Conservation (phyloP, 2,113 vertebrate genomes). For the Podiceps cristatus region DNA sequence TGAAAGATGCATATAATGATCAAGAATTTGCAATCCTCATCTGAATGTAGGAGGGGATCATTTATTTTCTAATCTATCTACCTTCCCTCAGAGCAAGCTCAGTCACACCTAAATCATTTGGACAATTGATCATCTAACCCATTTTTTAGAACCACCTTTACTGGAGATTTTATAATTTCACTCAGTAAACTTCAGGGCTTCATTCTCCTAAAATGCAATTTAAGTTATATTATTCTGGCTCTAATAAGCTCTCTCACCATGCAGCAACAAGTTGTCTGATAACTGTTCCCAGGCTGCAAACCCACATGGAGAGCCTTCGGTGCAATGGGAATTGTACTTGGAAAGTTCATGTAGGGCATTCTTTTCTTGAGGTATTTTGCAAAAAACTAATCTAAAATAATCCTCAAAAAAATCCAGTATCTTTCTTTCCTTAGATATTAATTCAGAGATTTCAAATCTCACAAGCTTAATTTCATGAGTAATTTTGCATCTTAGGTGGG, state of each 20-base stretch:
- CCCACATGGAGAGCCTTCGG: background rate
- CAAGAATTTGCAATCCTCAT: background rate
- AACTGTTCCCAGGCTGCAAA: background rate
- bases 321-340: background rate
- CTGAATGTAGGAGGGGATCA: background rate
- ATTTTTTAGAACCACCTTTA: background rate
- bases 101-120: background rate
- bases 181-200: background rate
- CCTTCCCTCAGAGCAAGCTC: background rate
- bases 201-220: background rate
- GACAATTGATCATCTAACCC: background rate
- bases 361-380: background rate
- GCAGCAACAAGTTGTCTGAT: background rate
- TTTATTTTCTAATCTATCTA: background rate
- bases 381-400: background rate
- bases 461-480: background rate
- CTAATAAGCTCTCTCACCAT: background rate
- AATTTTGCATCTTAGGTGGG: background rate
- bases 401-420: background rate
- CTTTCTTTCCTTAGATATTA: background rate
- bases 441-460: background rate
- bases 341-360: background rate
- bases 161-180: background rate
- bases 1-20: background rate
- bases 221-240: background rate